Percentiles rank a stretch among this genome's conserved stretches.
These are phyloP conservation scores for Neopipo cinnamomea DNA, from an alignment of 2,113 vertebrate species.

Conservation along the genomic window DNA sequence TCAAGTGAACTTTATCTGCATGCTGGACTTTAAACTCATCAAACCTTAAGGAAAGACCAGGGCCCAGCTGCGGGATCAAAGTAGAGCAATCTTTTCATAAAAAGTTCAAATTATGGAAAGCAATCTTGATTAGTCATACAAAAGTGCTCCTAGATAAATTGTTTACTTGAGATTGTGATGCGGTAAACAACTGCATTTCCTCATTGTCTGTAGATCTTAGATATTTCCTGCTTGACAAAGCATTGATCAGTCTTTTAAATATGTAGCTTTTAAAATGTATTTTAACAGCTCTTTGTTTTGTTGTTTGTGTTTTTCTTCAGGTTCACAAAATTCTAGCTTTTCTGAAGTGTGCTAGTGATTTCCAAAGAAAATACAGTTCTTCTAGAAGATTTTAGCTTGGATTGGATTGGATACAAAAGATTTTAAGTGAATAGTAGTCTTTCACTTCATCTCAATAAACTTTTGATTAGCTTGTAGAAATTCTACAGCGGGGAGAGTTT, in stretches of 20 bases:
- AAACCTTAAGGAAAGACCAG: not conserved
- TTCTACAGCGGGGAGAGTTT: not conserved
- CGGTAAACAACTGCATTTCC: not conserved
- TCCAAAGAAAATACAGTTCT: not conserved
- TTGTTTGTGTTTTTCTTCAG: not conserved
- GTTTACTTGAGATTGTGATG: not conserved
- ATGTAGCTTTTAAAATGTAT: not conserved
- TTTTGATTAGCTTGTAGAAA: not conserved
- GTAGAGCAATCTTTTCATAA: conserved; percentile 24
- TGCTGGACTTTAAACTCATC: not conserved
- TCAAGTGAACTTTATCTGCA: not conserved
- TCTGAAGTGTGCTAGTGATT: not conserved
- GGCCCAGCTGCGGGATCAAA: conserved; percentile 3
- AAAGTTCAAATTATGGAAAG: conserved; percentile 19
- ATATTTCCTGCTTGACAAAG: not conserved
- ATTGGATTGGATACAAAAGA: not conserved
- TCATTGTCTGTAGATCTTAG: not conserved
- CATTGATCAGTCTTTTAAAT: not conserved
- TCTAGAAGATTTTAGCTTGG: not conserved
- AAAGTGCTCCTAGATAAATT: not conserved
- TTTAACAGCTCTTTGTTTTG: not conserved
- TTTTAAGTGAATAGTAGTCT: not conserved
- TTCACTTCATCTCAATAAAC: not conserved
- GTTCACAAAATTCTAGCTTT: not conserved
- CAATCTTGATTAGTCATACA: conserved; percentile 2